Conservation (phyloP, 2,113 vertebrate species). For the Zapornia atra region DNA sequence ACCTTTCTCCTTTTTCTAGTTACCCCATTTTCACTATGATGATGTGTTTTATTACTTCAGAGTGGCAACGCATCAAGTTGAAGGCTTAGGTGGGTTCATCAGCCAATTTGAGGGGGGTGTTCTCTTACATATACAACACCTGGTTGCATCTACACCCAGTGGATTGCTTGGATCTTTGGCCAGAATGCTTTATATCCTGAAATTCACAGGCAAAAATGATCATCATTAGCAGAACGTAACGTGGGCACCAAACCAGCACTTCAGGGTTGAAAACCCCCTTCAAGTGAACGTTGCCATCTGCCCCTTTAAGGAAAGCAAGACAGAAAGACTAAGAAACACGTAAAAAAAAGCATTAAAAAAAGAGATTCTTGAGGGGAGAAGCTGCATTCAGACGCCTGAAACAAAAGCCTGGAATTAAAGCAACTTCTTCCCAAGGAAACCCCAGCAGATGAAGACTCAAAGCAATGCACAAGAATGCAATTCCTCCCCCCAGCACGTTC, state of each 20-base stretch:
- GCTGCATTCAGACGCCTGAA: neutral
- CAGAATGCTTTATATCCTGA: neutral
- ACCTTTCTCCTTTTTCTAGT: neutral
- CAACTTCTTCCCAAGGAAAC: neutral
- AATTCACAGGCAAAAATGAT: neutral
- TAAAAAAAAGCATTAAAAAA: neutral
- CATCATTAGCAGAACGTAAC: neutral
- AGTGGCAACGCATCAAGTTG: neutral
- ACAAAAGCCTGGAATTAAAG: accelerated
- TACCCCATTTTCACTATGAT: neutral
- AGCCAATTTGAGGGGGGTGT: neutral
- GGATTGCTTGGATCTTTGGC: neutral
- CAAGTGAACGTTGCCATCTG: neutral
- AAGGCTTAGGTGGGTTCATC: neutral
- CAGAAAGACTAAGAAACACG: neutral
- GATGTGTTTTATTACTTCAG: neutral
- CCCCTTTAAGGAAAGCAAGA: neutral
- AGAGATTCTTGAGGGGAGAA: neutral
- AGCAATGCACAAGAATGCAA: neutral
- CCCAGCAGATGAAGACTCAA: neutral
- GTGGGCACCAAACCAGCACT: accelerated
- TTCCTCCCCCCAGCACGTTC: neutral
- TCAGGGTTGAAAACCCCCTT: neutral
- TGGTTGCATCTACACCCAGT: accelerated
- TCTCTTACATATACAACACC: neutral